Conservation (phyloP, 1,140 invertebrate genomes). For the Solen grandis region DNA sequence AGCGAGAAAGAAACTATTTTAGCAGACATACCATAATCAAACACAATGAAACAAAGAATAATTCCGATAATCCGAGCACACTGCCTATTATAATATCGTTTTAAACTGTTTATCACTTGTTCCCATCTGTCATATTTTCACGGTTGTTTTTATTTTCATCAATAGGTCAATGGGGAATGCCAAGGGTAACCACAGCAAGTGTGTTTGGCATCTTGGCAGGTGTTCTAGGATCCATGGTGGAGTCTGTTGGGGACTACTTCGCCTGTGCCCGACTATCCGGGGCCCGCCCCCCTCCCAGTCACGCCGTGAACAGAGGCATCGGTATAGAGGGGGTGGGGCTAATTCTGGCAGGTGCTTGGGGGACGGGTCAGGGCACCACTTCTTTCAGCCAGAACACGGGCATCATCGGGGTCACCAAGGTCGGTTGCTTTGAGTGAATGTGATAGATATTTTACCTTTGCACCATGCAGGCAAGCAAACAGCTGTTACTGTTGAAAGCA, state of each 20-base stretch:
- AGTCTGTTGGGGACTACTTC: conserved; percentile 78
- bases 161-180: conserved; percentile 76
- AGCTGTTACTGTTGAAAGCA: too few relatives aligned
- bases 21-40: neutral
- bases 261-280: conserved; percentile 86
- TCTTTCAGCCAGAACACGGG: conserved; percentile 93
- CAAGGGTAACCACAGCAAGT: conserved; percentile 69
- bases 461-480: too few relatives aligned
- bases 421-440: too few relatives aligned
- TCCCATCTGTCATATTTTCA: too few relatives aligned
- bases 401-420: conserved; percentile 88
- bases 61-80: neutral
- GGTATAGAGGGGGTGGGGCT: conserved; percentile 92
- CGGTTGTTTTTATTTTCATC: too few relatives aligned
- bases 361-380: conserved; percentile 91
- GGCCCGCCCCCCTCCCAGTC: conserved; percentile 89
- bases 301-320: conserved; percentile 91
- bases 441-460: too few relatives aligned
- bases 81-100: neutral
- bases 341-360: conserved; percentile 91
- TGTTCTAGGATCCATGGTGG: conserved; percentile 75
- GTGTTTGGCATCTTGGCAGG: conserved; percentile 77
- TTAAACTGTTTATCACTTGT: too few relatives aligned
- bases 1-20: too few relatives aligned
- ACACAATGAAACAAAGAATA: neutral